These are phyloP conservation scores for Rafetus swinhoei DNA, from an alignment of 2,113 vertebrate genomes.

Conservation along the genomic window DNA sequence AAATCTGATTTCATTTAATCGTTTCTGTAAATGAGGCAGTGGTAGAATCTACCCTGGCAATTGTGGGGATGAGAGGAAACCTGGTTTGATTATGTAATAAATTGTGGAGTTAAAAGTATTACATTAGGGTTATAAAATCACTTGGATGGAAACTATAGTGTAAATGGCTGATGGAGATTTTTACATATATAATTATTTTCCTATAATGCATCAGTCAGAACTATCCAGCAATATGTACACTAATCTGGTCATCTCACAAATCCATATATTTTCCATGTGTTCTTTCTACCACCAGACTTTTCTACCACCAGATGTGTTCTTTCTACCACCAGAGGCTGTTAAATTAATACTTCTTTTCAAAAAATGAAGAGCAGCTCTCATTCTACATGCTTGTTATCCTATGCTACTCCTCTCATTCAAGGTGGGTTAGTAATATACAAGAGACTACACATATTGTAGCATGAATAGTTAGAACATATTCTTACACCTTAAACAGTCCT, in stretches of 20 bases:
- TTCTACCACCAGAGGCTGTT: neutral
- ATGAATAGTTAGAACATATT: too few relatives aligned
- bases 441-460: neutral
- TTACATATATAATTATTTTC: neutral
- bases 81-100: neutral
- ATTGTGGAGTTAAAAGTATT: neutral
- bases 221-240: neutral
- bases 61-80: constrained; percentile 3
- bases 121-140: neutral
- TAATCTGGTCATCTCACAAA: neutral
- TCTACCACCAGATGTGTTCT: too few relatives aligned
- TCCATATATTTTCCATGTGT: neutral
- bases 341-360: neutral
- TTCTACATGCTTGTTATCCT: neutral
- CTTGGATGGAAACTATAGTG: neutral
- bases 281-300: neutral
- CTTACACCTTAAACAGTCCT: too few relatives aligned
- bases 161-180: neutral
- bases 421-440: too few relatives aligned
- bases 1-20: neutral
- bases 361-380: neutral
- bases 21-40: constrained; percentile 5
- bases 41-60: constrained; percentile 1
- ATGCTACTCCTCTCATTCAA: rapidly evolving
- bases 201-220: neutral